A percentile compares a stretch with the other conserved stretches of the same genome.
Evolutionary conservation across 2,888 invertebrate genomes (phyloP).

Genomic region (Stenchaetothrips biformis): DNA sequence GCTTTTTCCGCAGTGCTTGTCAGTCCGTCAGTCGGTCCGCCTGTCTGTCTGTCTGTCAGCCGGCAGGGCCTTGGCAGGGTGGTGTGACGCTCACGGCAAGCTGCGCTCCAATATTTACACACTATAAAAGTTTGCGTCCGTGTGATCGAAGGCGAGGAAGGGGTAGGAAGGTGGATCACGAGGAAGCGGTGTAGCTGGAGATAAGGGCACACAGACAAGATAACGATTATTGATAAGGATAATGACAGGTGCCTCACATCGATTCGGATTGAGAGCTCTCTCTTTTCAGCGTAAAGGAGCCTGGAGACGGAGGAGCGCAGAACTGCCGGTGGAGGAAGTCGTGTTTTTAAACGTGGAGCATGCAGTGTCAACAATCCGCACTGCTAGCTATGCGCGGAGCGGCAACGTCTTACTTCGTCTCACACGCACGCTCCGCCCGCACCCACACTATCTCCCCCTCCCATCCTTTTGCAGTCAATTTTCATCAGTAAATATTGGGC

Average conservation of each 20-base stretch:
- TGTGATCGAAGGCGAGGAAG: neutral
- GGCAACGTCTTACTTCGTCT: neutral
- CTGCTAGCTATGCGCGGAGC: no score
- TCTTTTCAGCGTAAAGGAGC: no score
- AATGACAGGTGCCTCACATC: no score
- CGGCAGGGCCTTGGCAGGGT: neutral
- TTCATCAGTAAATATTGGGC: conserved; percentile 25
- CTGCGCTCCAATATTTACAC: neutral
- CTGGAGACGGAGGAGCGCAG: no score
- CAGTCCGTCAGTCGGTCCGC: neutral
- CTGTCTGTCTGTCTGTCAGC: neutral
- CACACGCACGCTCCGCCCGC: neutral
- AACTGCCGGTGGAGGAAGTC: no score
- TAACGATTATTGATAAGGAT: no score
- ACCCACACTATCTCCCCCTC: neutral
- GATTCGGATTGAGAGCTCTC: no score
- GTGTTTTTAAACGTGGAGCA: no score
- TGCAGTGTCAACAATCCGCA: no score
- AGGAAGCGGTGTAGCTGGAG: no score
- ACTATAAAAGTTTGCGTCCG: neutral
- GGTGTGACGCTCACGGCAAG: neutral
- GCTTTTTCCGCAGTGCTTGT: neutral
- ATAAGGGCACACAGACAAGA: no score
- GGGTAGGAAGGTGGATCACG: neutral
- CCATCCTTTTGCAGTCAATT: conserved; percentile 23